Evolutionary conservation across 1,140 invertebrate genomes (phyloP).

Genomic region (Hirudo medicinalis): DNA sequence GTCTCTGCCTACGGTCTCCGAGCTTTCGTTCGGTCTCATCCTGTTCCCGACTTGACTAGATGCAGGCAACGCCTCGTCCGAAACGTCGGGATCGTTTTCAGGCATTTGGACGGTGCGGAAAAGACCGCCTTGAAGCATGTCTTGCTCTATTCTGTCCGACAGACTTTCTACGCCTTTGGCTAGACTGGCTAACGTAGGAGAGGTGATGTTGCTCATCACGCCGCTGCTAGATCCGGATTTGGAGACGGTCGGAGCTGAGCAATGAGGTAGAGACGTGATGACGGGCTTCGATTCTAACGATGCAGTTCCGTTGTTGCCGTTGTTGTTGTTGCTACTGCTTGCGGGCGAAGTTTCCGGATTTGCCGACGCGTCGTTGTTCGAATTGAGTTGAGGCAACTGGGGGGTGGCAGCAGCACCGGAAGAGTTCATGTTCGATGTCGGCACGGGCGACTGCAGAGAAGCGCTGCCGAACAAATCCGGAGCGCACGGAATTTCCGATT

Average conservation of each 20-base stretch:
- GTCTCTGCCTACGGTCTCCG: background rate
- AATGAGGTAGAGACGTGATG: conserved; percentile 9
- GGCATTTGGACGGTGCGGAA: conserved; percentile 41
- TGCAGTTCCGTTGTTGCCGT: background rate
- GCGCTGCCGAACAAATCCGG: conserved; percentile 3
- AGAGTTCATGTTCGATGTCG: conserved; percentile 7
- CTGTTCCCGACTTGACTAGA: background rate
- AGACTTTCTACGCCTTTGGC: conserved; percentile 41
- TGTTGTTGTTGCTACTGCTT: background rate
- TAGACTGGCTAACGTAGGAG: conserved; percentile 37
- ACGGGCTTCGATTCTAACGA: background rate
- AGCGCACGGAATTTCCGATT: conserved; percentile 5
- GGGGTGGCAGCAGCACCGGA: background rate
- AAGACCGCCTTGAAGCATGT: conserved; percentile 41
- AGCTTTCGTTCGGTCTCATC: background rate
- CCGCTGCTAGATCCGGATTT: conserved; percentile 11
- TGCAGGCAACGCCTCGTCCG: background rate
- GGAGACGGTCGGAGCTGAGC: background rate
- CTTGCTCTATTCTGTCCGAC: conserved; percentile 40
- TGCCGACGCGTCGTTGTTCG: conserved; percentile 13
- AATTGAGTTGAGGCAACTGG: background rate
- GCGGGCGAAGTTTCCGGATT: conserved; percentile 23
- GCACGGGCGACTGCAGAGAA: background rate
- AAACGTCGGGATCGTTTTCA: conserved; percentile 21
- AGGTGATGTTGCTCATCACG: conserved; percentile 39